Percentiles rank a stretch among this genome's conserved stretches.
Evolutionary conservation across 2,113 vertebrate genomes (phyloP).

Genomic region (Ctenodactylus gundi): DNA sequence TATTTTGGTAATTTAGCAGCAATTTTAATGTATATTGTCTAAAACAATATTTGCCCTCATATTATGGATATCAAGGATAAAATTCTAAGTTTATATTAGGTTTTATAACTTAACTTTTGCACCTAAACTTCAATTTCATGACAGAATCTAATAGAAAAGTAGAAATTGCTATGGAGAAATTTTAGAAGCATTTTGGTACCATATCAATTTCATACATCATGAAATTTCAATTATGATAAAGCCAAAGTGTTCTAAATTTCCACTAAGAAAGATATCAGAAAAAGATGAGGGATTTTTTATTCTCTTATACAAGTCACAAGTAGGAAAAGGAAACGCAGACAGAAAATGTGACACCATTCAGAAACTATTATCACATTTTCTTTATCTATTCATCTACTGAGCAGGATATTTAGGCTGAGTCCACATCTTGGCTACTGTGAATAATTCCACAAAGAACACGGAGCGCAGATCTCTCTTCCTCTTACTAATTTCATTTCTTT

Average conservation of each 20-base stretch:
- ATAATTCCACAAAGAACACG: background rate
- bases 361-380: background rate
- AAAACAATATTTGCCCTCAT: conserved; percentile 41
- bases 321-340: background rate
- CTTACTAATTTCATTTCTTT: background rate
- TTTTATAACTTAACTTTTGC: conserved; percentile 17
- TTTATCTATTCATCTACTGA: background rate
- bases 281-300: conserved; percentile 29
- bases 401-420: background rate
- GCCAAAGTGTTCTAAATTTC: conserved; percentile 22
- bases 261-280: conserved; percentile 30
- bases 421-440: background rate
- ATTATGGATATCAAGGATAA: background rate
- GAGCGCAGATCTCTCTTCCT: background rate
- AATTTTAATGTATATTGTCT: background rate
- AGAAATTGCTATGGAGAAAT: conserved; percentile 7
- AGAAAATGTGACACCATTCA: conserved; percentile 4
- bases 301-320: conserved; percentile 37
- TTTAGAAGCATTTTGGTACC: conserved; percentile 38
- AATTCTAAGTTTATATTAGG: background rate
- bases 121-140: conserved; percentile 31
- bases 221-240: conserved; percentile 53
- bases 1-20: background rate
- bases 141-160: background rate
- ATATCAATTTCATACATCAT: conserved; percentile 63